Percentiles rank a stretch among this genome's conserved stretches.
Evolutionary conservation across 2,888 invertebrate species (phyloP).

Genomic region (Hylaea fasciaria): DNA sequence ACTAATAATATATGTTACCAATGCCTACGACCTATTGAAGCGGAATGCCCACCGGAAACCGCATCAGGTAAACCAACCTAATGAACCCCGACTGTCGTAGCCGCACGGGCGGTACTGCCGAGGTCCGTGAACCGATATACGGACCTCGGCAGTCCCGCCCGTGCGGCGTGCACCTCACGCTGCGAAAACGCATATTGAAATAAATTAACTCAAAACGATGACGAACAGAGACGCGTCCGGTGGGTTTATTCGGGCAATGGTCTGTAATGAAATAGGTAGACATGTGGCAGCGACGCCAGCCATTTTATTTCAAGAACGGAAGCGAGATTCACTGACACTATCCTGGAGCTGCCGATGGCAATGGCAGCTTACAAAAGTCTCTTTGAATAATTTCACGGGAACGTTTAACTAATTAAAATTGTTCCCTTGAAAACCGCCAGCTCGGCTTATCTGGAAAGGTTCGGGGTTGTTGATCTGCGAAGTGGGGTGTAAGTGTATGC

Average conservation of each 20-base stretch:
- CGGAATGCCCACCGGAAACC: conserved; percentile 77
- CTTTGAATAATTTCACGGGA: conserved; percentile 30
- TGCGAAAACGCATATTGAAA: conserved; percentile 64
- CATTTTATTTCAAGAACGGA: conserved; percentile 54
- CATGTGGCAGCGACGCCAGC: conserved; percentile 42
- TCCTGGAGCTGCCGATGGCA: conserved; percentile 38
- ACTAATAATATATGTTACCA: too few species aligned
- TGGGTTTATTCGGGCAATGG: conserved; percentile 58
- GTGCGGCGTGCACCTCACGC: conserved; percentile 46
- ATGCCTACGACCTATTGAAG: conserved; percentile 23
- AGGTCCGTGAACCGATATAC: too few species aligned
- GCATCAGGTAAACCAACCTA: conserved; percentile 70
- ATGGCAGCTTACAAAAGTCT: conserved; percentile 43
- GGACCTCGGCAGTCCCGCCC: conserved; percentile 44
- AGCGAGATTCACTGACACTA: conserved; percentile 48
- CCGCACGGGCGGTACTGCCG: too few species aligned
- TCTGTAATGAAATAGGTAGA: conserved; percentile 53
- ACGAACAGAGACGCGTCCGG: conserved; percentile 58
- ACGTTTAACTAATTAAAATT: conserved; percentile 65
- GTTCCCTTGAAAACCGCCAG: conserved; percentile 57
- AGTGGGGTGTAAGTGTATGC: conserved; percentile 58
- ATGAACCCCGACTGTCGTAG: conserved; percentile 50
- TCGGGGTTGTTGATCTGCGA: conserved; percentile 78
- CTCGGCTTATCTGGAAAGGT: conserved; percentile 73
- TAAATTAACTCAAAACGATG: conserved; percentile 61